Evolutionary conservation across 2,113 vertebrate genomes (phyloP), one percentile per base, ranked within the genome.

Genomic region (Elgaria multicarinata): DNA sequence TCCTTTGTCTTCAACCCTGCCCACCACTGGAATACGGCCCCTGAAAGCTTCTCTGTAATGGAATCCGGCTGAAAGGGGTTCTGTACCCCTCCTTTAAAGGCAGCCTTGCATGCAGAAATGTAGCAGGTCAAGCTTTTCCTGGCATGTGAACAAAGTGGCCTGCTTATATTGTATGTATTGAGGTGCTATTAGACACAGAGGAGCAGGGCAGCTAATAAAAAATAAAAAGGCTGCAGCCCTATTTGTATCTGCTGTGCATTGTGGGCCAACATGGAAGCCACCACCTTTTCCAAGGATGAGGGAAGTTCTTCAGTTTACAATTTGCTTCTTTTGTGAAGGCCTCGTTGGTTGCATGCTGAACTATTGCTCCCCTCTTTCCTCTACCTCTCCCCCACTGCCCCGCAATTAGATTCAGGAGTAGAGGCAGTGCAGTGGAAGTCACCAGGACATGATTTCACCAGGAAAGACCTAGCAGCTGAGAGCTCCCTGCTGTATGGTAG

Each of bases 381-480:
- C 0, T 28, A 31, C 20, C 44, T 22, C 22, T n/a, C 66, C 3
- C n/a, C 50, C 36, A 12, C 42, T 64, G 31, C 69, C n/a, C n/a
- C n/a, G n/a, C n/a, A n/a, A 36, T 13, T 72, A 84, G 42, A 84
- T 18, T 36, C 80, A 31, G 22, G 66, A 69, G 24, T n/a, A 24
- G 64, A 72, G 50, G 79, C 9, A 76, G 80, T 66, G 39, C 62
- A 12, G 44, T 71, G 39, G 80, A 58, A 77, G 64, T 42, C 71
- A 58, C 39, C 71, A 72, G 86, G 80, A 91, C 69, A 90, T 82
- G 33, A 81, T 55, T 87, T 90, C 78, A 87, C 20, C 53, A 58
- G 90, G 85, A 83, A 90, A 83, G 13, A 26, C 36, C n/a, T 14
- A 26, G 20, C 44, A 53, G n/a, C 72, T n/a, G n/a, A 44, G 44